These are phyloP conservation scores for Heterodera schachtii DNA, from an alignment of 1,140 invertebrate species.

Conservation along the genomic window DNA sequence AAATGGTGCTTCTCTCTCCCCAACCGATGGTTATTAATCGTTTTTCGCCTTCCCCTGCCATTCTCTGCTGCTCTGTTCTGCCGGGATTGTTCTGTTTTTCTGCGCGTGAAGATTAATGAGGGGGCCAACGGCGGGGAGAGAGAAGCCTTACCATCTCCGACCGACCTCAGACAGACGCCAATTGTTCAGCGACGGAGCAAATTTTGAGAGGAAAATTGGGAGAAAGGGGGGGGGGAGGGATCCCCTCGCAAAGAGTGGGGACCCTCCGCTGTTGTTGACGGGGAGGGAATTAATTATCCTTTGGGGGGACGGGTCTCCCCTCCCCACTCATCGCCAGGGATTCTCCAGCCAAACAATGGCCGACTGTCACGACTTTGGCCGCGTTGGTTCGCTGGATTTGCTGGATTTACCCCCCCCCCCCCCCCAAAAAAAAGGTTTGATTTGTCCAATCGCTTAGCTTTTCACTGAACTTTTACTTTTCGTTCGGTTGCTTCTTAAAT, in stretches of 20 bases:
- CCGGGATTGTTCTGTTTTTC: constrained; percentile 20
- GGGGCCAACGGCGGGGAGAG: constrained; percentile 5
- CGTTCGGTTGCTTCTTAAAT: too few relatives aligned
- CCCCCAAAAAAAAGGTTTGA: too few relatives aligned
- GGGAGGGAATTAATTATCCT: not conserved
- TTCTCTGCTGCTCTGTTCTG: not conserved
- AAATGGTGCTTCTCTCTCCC: not conserved
- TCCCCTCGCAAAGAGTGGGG: not conserved
- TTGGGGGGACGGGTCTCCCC: not conserved
- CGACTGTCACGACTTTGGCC: not conserved
- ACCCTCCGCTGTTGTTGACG: not conserved
- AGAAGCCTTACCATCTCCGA: constrained; percentile 1
- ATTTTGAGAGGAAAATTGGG: not conserved
- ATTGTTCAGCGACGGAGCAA: not conserved
- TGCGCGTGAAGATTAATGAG: constrained; percentile 20
- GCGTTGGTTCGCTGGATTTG: too few relatives aligned
- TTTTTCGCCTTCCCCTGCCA: not conserved
- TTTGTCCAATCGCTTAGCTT: too few relatives aligned
- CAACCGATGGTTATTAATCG: constrained; percentile 7
- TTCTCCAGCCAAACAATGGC: not conserved
- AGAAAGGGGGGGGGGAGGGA: not conserved
- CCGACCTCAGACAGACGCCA: constrained; percentile 5
- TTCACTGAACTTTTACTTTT: too few relatives aligned
- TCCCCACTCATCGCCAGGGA: too few relatives aligned
- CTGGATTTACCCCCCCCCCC: too few relatives aligned